Evolutionary conservation across 2,888 invertebrate genomes (phyloP), one percentile per base, ranked within the genome.

Genomic region (Oxyteleia sp.): DNA sequence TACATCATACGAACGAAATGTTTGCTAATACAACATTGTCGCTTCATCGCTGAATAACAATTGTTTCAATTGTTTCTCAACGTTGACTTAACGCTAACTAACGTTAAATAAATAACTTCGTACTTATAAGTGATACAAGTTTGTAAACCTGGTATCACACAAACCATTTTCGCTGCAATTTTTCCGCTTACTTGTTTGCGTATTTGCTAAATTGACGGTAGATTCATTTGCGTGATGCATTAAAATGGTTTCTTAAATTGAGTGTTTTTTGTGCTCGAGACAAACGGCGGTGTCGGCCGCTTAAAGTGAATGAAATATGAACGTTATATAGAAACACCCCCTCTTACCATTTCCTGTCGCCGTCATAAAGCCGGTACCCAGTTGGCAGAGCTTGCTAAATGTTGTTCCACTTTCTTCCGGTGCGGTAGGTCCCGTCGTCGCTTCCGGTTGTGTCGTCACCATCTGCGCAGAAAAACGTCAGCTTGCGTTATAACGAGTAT

Each of bases 331-430:
- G 23, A 45, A 18, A 64, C 23, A 29, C 13, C 43, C 15, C 2
- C 49, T 88, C 91, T 93, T 93, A 97, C 97, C 97, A 95, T 96
- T 97, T 93, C 97, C 97, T 93, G 97, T 97, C 84, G 97, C 97
- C 71, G 95, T 97, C 93, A 97, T 95, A 59, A 97, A 94, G 76
- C 97, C 97, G 32, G 88, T 89, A 66, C 92, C 92, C 53, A 93
- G 85, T 93, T 97, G 97, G 87, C 96, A 95, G 89, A 97, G 94
- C 94, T 97, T 97, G 89, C 97, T 97, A 92, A 97, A 96, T 74
- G 97, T 96, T 38, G 95, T 95, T 80, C 97, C 96, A 51, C 96
- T 89, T 38, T 93, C 95, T 72, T 96, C 94, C 76, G 95, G 94
- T 88, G 95, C 94, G 82, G 96, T 96, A 13, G 96, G 87, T 68